Evolutionary conservation across 2,113 vertebrate species (phyloP).

Genomic region (Jaculus jaculus): DNA sequence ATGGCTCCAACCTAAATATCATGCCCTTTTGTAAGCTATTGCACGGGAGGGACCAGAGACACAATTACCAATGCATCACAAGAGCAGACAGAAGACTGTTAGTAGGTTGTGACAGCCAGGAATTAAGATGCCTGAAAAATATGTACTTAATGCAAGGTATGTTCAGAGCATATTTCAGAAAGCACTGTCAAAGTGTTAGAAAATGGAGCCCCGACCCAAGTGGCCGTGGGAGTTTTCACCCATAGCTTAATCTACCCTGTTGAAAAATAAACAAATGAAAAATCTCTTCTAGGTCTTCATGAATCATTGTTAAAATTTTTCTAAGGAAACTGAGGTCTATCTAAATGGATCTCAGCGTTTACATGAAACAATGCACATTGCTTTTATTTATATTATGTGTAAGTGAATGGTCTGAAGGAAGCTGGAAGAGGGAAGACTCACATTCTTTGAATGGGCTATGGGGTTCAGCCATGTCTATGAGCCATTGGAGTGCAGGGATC

Average conservation of each 20-base stretch:
- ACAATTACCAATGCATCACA: slow-evolving; percentile 57
- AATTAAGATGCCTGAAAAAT: slow-evolving; percentile 25
- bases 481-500: background rate
- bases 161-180: slow-evolving; percentile 1
- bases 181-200: background rate
- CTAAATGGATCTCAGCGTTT: background rate
- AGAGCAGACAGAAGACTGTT: slow-evolving; percentile 68
- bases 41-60: slow-evolving; percentile 57
- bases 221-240: background rate
- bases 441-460: background rate
- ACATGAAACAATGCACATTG: background rate
- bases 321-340: slow-evolving; percentile 41
- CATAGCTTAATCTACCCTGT: background rate
- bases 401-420: background rate
- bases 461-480: background rate
- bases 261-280: background rate
- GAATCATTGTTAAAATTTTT: slow-evolving; percentile 11
- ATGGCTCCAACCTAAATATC: background rate
- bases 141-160: background rate
- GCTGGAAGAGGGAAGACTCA: background rate
- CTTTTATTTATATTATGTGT: background rate
- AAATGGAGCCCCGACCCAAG: background rate
- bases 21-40: background rate
- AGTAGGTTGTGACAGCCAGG: slow-evolving; percentile 37
- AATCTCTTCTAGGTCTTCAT: slow-evolving; percentile 5